Percentiles rank a stretch among this genome's conserved stretches.
These are phyloP conservation scores for Podarcis muralis DNA, from an alignment of 2,113 vertebrate genomes.

Conservation along the genomic window DNA sequence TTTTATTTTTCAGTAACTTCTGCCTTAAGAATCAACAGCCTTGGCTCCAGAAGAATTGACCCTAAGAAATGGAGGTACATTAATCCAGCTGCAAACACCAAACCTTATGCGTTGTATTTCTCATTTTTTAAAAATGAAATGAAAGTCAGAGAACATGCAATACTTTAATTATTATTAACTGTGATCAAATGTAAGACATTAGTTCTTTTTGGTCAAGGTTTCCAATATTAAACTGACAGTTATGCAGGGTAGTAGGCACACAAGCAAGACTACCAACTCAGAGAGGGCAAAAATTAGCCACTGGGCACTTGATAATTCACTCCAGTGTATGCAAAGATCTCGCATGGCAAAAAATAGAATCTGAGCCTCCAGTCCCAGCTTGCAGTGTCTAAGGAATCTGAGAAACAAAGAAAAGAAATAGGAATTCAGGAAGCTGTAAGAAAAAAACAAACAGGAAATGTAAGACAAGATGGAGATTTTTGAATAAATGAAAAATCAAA, in stretches of 20 bases:
- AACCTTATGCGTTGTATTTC: background rate
- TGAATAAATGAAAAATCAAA: background rate
- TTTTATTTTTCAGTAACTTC: conserved; percentile 32
- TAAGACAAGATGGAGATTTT: background rate
- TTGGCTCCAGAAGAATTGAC: conserved; percentile 21
- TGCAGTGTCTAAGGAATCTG: background rate
- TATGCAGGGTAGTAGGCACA: background rate
- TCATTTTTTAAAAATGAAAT: background rate
- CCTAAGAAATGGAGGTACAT: background rate
- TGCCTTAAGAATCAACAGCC: background rate
- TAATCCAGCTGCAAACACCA: background rate
- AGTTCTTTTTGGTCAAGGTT: background rate
- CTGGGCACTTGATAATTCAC: background rate
- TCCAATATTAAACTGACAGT: background rate
- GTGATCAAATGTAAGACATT: background rate
- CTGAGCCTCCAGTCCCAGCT: background rate
- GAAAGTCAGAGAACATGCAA: background rate
- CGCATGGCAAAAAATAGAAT: background rate
- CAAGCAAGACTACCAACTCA: background rate
- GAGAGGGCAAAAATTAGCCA: background rate
- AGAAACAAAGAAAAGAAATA: background rate
- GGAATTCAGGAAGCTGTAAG: background rate
- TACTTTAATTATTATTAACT: background rate
- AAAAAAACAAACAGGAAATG: background rate
- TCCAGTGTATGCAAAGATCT: background rate